Evolutionary conservation across 2,888 invertebrate species (phyloP).

Genomic region (Harpalus rubripes): DNA sequence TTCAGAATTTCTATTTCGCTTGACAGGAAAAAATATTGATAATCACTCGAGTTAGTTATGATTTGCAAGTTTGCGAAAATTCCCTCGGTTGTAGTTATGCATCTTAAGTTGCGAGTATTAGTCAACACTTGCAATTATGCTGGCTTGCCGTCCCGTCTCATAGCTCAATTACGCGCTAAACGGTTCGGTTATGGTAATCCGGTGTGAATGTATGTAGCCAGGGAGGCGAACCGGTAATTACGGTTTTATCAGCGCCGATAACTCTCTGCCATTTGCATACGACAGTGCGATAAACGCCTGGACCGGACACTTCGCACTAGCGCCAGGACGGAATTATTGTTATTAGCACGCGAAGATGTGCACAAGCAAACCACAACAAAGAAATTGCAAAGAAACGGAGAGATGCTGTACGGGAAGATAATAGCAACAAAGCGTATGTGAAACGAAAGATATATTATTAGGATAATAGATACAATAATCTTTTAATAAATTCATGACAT

Average conservation of each 20-base stretch:
- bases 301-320: slow-evolving; percentile 67
- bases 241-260: slow-evolving; percentile 59
- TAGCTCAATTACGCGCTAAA: slow-evolving; percentile 62
- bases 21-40: background rate
- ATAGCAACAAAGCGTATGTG: too few species aligned
- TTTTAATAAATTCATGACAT: too few species aligned
- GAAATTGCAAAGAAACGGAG: background rate
- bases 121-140: slow-evolving; percentile 11
- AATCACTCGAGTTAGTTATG: background rate
- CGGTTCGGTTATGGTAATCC: slow-evolving; percentile 63
- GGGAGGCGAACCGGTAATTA: slow-evolving; percentile 54
- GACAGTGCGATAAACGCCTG: slow-evolving; percentile 43
- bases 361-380: background rate
- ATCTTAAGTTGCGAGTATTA: slow-evolving; percentile 14
- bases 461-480: background rate
- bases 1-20: background rate
- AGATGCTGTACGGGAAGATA: too few species aligned
- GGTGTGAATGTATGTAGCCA: slow-evolving; percentile 51
- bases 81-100: background rate
- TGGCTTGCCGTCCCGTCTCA: slow-evolving; percentile 4
- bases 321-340: slow-evolving; percentile 68
- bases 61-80: background rate
- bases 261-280: slow-evolving; percentile 52
- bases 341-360: slow-evolving; percentile 65
- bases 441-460: background rate